phyloP scores from a whole-genome alignment of 1,140 invertebrate genomes.

The Kradibia gibbosae region DNA sequence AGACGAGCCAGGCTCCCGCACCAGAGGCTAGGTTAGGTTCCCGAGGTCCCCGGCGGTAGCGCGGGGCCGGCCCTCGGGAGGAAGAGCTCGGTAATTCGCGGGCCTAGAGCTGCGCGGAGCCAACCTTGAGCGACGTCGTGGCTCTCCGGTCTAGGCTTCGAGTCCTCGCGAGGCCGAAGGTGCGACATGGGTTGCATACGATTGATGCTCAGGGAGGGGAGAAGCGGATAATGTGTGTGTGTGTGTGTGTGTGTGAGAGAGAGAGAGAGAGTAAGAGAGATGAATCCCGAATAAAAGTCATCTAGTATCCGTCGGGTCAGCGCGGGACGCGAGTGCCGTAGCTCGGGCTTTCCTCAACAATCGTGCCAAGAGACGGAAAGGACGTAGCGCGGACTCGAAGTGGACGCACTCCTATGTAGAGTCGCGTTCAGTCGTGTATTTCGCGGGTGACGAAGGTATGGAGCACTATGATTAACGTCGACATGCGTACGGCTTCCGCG shows the following conservation, averaged over 20 bases:
- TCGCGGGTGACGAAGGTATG: constrained; percentile 5
- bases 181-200: too few species aligned
- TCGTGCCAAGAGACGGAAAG: background rate
- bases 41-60: too few species aligned
- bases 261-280: background rate
- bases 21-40: too few species aligned
- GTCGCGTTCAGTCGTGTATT: background rate
- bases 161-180: too few species aligned
- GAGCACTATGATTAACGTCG: background rate
- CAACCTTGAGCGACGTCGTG: too few species aligned
- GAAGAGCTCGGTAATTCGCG: too few species aligned
- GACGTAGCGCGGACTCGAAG: background rate
- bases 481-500: too few species aligned
- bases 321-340: background rate
- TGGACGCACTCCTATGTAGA: background rate
- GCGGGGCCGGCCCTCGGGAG: too few species aligned
- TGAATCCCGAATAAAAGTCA: background rate
- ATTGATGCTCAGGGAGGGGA: too few species aligned
- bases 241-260: background rate
- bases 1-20: too few species aligned
- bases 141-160: too few species aligned
- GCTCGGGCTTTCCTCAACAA: background rate
- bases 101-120: too few species aligned
- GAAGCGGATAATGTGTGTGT: background rate
- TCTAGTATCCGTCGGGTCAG: background rate